phyloP scores from a whole-genome alignment of 2,797 vertebrate species.

The Mormyrops boulengeri region DNA sequence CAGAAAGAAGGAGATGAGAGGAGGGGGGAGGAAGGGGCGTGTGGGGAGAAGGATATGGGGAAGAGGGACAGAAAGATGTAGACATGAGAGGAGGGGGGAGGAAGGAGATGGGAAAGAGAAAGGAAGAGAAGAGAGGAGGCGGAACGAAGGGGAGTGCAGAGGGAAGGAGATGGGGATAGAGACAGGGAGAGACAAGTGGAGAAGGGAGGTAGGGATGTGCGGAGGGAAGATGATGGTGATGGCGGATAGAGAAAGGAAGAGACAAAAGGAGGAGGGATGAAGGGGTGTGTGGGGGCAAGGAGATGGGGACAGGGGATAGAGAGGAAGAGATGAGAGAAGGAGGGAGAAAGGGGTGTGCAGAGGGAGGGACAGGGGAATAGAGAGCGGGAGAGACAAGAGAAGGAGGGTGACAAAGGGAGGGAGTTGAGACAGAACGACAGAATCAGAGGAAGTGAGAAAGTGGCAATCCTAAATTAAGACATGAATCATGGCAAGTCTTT shows the following conservation, averaged over 20 bases:
- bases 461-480: conserved; percentile 13
- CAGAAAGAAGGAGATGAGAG: not conserved
- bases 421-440: not conserved
- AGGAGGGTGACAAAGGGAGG: not conserved
- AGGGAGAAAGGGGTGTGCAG: not conserved
- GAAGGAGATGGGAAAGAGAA: not conserved
- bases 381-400: not conserved
- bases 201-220: not conserved
- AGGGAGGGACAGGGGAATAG: conserved; percentile 8
- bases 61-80: not conserved
- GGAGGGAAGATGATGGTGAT: not conserved
- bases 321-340: not conserved
- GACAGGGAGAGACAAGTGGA: conserved; percentile 10
- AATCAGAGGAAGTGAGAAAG: not conserved
- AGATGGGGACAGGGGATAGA: not conserved
- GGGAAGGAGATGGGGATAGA: not conserved
- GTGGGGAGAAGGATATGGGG: not conserved
- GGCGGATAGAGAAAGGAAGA: not conserved
- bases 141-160: not conserved
- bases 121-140: not conserved
- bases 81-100: not conserved
- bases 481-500: conserved; percentile 6
- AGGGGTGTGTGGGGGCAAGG: too few species aligned
- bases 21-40: not conserved
- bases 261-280: not conserved